Conservation (phyloP, 1,140 invertebrate species). For the Bicyclus anynana region DNA sequence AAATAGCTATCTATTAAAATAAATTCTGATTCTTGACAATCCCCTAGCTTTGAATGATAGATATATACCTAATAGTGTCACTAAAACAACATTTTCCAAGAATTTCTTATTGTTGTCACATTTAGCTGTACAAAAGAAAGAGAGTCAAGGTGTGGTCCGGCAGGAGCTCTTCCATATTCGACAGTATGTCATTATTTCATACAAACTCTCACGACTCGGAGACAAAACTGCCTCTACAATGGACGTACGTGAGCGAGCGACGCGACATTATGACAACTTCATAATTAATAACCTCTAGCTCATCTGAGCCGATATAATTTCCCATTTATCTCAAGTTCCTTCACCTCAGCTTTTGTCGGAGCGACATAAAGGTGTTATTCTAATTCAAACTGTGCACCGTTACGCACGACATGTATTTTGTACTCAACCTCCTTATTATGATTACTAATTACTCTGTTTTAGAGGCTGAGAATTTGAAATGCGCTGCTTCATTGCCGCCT, state of each 20-base stretch:
- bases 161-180: constrained; percentile 47
- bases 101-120: background rate
- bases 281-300: constrained; percentile 74
- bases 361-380: constrained; percentile 63
- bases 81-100: too few relatives aligned
- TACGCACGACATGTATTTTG: constrained; percentile 64
- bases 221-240: constrained; percentile 61
- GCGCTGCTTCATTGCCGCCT: background rate
- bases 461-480: constrained; percentile 6
- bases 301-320: constrained; percentile 72
- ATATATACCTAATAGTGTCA: too few relatives aligned
- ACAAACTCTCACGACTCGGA: constrained; percentile 58
- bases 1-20: too few relatives aligned
- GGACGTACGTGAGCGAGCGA: constrained; percentile 52
- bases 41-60: too few relatives aligned
- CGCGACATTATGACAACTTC: constrained; percentile 67
- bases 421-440: constrained; percentile 29
- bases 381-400: constrained; percentile 66
- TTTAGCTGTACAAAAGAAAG: background rate
- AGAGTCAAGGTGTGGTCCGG: constrained; percentile 49
- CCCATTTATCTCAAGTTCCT: constrained; percentile 70
- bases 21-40: too few relatives aligned
- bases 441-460: constrained; percentile 34
- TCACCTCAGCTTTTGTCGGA: constrained; percentile 67
- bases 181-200: constrained; percentile 39